Base-by-base conservation (phyloP, 2,797 vertebrate species). In the Gobionotothen gibberifrons region DNA sequence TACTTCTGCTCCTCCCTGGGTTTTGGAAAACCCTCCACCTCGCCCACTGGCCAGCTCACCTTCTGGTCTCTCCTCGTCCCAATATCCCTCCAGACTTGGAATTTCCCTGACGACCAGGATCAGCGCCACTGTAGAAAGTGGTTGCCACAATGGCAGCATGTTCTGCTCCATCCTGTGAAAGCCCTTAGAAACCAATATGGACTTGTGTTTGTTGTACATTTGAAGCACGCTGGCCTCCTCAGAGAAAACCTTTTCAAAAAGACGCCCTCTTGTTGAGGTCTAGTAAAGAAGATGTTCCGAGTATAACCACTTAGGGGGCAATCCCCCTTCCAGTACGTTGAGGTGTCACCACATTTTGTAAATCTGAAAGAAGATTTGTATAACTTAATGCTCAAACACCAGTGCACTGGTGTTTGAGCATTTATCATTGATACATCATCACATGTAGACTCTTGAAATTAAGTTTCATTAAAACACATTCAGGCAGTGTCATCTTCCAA, bases 91-190 rank as follows among this genome's bases (percentile, higher is more conserved):
- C n/a, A 91, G 94, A 66, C 94, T 93, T 49, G 94, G 92, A 64
- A 92, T 95, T 58, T 95, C 93, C 69, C 90, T 96, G 92, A 96
- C 95, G 0, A 96, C 93, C 77, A 95, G 96, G 86, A 96, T 97
- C 77, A 95, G 95, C 1, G 96, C 96, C 70, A 95, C 94, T 0
- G 95, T 96, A 72, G 96, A 96, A 42, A 95, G 94, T 0, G 96
- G 95, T 51, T 98, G 96, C 91, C 96, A 96, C 17, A 96, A 93
- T 0, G 89, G 95, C 74, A 97, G 95, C 79, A 94, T 96, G 91
- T 96, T 97, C 89, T 97, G 96, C 87, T 95, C 93, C 51, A 93
- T 97, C 76, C 91, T 96, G 40, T 98, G 93, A 97, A 84, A 10
- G 48, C 52, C 52, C 71, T 59, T 42, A 11, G 1, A 65, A 64